A percentile compares a stretch with the other conserved stretches of the same genome.
These are phyloP conservation scores for Alligator mississippiensis DNA, from an alignment of 2,113 vertebrate genomes.

Conservation along the genomic window DNA sequence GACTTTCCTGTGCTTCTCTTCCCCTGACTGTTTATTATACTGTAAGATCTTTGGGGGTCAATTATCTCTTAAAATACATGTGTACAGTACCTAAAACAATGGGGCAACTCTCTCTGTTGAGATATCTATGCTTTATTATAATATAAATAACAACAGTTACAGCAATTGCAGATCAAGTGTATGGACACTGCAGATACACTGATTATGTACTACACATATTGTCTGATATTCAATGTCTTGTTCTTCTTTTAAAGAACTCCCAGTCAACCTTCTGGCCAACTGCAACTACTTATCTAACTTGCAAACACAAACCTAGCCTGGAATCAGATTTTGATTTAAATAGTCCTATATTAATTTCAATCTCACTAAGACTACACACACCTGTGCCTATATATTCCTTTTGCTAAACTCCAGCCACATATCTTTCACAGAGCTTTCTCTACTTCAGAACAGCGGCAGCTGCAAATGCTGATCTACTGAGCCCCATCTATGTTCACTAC, in stretches of 20 bases:
- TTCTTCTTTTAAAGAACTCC: background rate
- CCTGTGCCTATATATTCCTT: slow-evolving; percentile 37
- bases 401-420: slow-evolving; percentile 5
- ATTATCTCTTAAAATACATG: background rate
- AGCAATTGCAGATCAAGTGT: background rate
- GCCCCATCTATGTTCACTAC: background rate
- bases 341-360: slow-evolving; percentile 61
- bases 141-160: background rate
- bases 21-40: background rate
- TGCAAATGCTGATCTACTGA: background rate
- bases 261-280: slow-evolving; percentile 29
- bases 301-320: slow-evolving; percentile 47
- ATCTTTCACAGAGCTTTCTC: background rate
- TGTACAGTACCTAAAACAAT: background rate
- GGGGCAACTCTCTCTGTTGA: no score
- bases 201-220: background rate
- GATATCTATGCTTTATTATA: background rate
- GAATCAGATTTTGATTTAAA: slow-evolving; percentile 64
- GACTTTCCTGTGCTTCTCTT: background rate
- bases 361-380: slow-evolving; percentile 42
- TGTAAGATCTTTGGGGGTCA: background rate
- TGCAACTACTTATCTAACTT: slow-evolving; percentile 57
- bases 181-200: background rate
- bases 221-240: slow-evolving; percentile 7
- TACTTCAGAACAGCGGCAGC: background rate